A percentile compares a stretch with the other conserved stretches of the same genome.
Evolutionary conservation across 23 tunicate species (phyloP).

Genomic region (Ascidia mentula): DNA sequence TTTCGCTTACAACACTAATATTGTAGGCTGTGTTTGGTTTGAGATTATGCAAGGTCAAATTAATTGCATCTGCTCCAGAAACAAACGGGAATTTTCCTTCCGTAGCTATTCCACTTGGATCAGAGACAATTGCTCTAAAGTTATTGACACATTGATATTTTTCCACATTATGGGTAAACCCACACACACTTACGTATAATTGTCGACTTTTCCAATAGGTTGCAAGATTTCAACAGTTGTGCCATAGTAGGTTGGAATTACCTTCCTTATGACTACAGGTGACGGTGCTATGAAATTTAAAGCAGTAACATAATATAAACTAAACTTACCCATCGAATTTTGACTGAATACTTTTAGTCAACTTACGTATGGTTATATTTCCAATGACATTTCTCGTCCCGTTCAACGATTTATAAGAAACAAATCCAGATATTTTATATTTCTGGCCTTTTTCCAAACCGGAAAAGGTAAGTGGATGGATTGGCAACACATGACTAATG

Average conservation of each 20-base stretch:
- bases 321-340: not conserved
- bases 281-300: not conserved
- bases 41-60: constrained; percentile 5
- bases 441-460: not conserved
- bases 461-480: not conserved
- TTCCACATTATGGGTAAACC: not conserved
- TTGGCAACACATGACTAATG: not conserved
- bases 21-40: constrained; percentile 19
- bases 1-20: not conserved
- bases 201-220: not conserved
- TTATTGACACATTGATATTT: not conserved
- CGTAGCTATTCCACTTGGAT: not conserved
- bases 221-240: not conserved
- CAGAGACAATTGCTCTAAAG: not conserved
- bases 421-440: not conserved
- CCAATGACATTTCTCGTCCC: not conserved
- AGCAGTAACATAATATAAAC: not conserved
- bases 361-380: not conserved
- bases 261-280: not conserved
- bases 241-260: not conserved
- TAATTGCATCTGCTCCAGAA: not conserved
- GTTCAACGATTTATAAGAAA: not conserved
- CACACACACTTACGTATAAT: not conserved
- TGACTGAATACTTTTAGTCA: not conserved
- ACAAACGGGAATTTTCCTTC: not conserved